These are phyloP conservation scores for Pelecanoides urinatrix DNA, from an alignment of 2,113 vertebrate genomes.

Conservation along the genomic window DNA sequence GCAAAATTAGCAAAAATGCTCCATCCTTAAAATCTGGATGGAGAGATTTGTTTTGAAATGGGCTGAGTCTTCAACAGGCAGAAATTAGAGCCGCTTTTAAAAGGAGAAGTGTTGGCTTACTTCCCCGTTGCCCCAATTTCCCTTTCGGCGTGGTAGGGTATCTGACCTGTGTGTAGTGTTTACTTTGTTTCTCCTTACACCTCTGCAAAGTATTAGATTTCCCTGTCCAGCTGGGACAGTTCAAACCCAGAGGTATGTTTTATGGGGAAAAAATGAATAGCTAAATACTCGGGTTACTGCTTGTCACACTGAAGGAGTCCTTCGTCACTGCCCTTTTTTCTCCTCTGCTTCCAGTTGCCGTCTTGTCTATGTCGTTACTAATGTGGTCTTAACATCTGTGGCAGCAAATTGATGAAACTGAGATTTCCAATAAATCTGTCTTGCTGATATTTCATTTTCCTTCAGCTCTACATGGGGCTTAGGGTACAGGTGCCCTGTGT, in stretches of 20 bases:
- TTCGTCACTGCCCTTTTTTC: neutral
- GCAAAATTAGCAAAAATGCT: neutral
- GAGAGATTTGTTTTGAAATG: neutral
- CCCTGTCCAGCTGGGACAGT: neutral
- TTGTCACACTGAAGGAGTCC: neutral
- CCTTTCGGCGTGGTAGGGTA: neutral
- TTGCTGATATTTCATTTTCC: neutral
- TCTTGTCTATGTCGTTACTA: neutral
- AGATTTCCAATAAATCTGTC: neutral
- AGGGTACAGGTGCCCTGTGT: neutral
- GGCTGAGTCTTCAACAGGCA: neutral
- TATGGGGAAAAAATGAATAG: neutral
- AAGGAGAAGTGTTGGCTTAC: neutral
- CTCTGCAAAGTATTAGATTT: neutral
- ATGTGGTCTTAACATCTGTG: neutral
- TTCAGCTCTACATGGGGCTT: neutral
- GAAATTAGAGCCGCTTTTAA: neutral
- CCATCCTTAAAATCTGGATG: neutral
- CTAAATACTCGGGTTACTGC: neutral
- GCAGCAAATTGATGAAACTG: neutral
- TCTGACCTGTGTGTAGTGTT: neutral
- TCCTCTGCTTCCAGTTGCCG: neutral
- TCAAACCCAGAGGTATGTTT: neutral
- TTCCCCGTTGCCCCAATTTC: neutral
- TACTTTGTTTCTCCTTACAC: neutral